Evolutionary conservation across 92 coral and sea anemone genomes (phyloP).

Genomic region (Epizoanthus rinbou): DNA sequence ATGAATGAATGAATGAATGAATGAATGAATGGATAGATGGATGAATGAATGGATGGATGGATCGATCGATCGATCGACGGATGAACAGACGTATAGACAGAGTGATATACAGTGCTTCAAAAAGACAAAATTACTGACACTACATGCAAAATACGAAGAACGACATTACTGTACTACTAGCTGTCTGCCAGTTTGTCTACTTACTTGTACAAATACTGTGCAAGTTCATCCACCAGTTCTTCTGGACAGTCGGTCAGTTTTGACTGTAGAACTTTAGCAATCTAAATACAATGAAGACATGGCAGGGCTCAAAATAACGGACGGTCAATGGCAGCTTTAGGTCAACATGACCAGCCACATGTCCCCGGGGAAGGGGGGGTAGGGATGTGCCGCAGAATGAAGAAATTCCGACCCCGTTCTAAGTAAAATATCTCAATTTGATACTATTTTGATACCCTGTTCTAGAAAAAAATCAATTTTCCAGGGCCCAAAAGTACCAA

Average conservation of each 20-base stretch:
- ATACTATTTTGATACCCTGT: no score
- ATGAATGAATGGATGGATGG: no score
- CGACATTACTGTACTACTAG: not conserved
- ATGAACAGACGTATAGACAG: not conserved
- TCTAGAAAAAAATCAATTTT: no score
- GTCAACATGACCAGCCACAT: no score
- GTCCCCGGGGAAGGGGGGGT: no score
- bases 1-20: not conserved
- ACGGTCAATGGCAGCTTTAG: no score
- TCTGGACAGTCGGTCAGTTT: slow-evolving; percentile 79
- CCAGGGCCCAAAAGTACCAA: no score
- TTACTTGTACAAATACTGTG: slow-evolving; percentile 78
- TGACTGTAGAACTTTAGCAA: slow-evolving; percentile 69
- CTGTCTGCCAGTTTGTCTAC: not conserved
- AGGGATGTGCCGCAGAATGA: no score
- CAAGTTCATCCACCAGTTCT: slow-evolving; percentile 80
- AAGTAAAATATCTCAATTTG: no score
- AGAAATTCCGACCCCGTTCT: no score
- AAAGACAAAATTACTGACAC: not conserved
- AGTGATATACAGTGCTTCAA: not conserved
- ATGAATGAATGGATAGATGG: not conserved
- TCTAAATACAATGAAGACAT: slow-evolving; percentile 47
- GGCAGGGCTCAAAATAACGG: no score
- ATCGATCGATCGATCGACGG: no score
- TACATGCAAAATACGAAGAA: not conserved